Evolutionary conservation across 2,888 invertebrate species (phyloP).

Genomic region (Sialis fuliginosa): DNA sequence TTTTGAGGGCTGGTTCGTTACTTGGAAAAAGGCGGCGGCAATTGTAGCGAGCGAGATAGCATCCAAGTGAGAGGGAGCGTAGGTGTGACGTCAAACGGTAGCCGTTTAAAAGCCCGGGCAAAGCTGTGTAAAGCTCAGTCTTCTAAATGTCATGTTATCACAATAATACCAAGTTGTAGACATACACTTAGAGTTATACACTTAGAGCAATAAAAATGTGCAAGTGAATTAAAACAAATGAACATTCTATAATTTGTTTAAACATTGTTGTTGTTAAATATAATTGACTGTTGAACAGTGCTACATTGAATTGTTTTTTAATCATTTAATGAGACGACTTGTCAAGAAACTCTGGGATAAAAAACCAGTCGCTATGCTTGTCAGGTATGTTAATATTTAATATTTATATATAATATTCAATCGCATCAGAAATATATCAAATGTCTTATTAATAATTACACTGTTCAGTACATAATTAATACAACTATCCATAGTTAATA

Average conservation of each 20-base stretch:
- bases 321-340: constrained; percentile 2
- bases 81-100: constrained; percentile 3
- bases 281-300: too few species aligned
- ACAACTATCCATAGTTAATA: background rate
- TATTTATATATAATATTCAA: too few species aligned
- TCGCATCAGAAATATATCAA: background rate
- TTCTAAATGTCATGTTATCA: background rate
- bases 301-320: background rate
- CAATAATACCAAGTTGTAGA: background rate
- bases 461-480: background rate
- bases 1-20: background rate
- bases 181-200: background rate
- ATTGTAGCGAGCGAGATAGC: background rate
- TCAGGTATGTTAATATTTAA: background rate
- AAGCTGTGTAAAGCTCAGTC: background rate
- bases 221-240: too few species aligned
- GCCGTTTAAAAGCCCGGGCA: constrained; percentile 4
- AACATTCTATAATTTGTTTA: too few species aligned
- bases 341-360: constrained; percentile 2
- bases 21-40: background rate
- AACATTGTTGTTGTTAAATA: too few species aligned
- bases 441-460: background rate
- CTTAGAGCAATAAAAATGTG: background rate
- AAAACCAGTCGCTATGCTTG: constrained; percentile 3
- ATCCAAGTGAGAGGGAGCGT: background rate